These are phyloP conservation scores for Amblyjoppa fuscipennis DNA, from an alignment of 2,888 invertebrate genomes.

Conservation along the genomic window DNA sequence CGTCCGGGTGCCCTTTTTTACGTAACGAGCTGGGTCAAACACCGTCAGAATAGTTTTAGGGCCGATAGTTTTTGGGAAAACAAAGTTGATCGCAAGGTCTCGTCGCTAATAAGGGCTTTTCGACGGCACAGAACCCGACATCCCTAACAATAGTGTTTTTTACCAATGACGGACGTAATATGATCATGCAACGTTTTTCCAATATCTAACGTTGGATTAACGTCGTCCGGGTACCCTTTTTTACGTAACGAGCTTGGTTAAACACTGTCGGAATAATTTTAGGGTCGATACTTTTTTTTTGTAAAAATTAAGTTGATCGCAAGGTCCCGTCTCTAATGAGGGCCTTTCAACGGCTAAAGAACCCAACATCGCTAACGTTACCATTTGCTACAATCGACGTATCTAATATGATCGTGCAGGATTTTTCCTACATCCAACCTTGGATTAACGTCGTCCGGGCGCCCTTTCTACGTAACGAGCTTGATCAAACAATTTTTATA, in stretches of 20 bases:
- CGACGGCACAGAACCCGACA: background rate
- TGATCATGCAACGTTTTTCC: conserved; percentile 35
- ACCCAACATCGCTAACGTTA: conserved; percentile 14
- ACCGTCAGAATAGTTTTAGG: too few species aligned
- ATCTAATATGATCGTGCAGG: conserved; percentile 43
- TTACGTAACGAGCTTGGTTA: background rate
- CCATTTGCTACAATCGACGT: conserved; percentile 24
- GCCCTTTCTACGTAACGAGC: background rate
- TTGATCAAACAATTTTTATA: background rate
- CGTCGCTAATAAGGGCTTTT: background rate
- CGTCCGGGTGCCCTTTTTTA: too few species aligned
- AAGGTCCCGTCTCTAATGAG: background rate
- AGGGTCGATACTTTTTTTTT: too few species aligned
- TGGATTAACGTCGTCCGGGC: background rate
- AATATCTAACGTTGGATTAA: background rate
- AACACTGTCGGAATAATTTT: too few species aligned
- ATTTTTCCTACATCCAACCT: conserved; percentile 12
- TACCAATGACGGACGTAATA: conserved; percentile 37
- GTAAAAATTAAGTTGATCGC: too few species aligned
- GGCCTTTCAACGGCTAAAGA: background rate
- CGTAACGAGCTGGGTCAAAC: too few species aligned
- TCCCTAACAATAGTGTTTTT: conserved; percentile 30
- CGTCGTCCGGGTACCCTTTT: background rate
- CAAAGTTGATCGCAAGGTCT: too few species aligned
- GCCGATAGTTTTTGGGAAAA: too few species aligned